phyloP scores from a whole-genome alignment of 2,888 invertebrate genomes.

The Dolomedes plantarius region DNA sequence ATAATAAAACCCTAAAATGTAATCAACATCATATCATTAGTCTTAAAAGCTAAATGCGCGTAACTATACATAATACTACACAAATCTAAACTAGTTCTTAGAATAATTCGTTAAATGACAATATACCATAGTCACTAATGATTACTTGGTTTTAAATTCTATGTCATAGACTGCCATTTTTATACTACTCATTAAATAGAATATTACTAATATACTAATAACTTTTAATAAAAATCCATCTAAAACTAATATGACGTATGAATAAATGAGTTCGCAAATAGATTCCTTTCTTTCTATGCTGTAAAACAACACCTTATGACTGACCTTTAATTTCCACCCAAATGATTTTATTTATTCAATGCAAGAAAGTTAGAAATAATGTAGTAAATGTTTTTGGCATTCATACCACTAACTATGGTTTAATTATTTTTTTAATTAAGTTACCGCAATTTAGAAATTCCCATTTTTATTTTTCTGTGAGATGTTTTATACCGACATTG shows the following conservation, averaged over 20 bases:
- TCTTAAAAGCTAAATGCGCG: slow-evolving; percentile 19
- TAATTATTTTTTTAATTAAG: too few relatives aligned
- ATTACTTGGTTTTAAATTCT: slow-evolving; percentile 13
- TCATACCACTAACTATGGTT: too few relatives aligned
- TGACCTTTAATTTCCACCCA: too few relatives aligned
- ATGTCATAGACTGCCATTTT: background rate
- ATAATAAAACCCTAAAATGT: background rate
- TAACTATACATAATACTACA: slow-evolving; percentile 55
- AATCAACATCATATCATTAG: background rate
- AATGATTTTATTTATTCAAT: too few relatives aligned
- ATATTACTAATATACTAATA: slow-evolving; percentile 23
- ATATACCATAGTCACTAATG: slow-evolving; percentile 28
- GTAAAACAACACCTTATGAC: background rate
- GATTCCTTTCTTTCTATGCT: background rate
- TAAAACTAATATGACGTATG: slow-evolving; percentile 15
- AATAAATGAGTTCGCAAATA: slow-evolving; percentile 14
- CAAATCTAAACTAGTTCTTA: slow-evolving; percentile 60
- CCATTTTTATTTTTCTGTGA: too few relatives aligned
- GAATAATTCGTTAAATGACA: slow-evolving; percentile 44
- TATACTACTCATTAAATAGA: slow-evolving; percentile 6
- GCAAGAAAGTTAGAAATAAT: too few relatives aligned
- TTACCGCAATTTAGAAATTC: too few relatives aligned
- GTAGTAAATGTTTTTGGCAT: too few relatives aligned
- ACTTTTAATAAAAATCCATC: slow-evolving; percentile 12
- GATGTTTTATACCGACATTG: too few relatives aligned